Base-by-base conservation (phyloP, 2,797 vertebrate species). In the Rhabdomys pumilio region DNA sequence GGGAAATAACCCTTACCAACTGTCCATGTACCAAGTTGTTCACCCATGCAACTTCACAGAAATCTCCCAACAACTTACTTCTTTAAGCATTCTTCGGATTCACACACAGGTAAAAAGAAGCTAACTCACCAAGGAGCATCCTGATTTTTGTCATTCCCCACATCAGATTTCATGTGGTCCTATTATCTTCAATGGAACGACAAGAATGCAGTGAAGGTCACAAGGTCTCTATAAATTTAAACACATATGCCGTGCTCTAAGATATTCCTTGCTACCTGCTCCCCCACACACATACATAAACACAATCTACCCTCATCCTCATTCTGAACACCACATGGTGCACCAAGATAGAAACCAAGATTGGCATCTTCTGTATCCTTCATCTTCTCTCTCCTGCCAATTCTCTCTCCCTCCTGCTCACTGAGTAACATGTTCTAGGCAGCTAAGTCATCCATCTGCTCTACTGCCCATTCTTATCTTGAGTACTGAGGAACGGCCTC, bases 211-310 rank as follows among this genome's bases (percentile, higher is more conserved):
- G 29, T 24, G 50, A 81, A 38, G 26, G 57, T 87, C 91, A 50
- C 47, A 53, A 67, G 6, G 17, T 14, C 50, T 61, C 31, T 20
- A 14, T 0, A 53, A 26, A 1, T 7, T 12, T 26, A 15, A 50
- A 10, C 59, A 17, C 26, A 38, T 6, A 41, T 2, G 4, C 26
- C 0, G 38, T 0, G 1, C 11, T 3, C 20, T 75, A 22, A 26
- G 29, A 82, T 6, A 15, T 29, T 50, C 38, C 63, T n/a, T 29
- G 65, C 13, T 29, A 50, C 24, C 41, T 47, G 9, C 75, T 3
- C 26, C 50, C 31, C 75, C 44, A 13, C 82, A 65, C 44, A 86
- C 47, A 86, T 47, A 67, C 83, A 67, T 13, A 57, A 7, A 76
- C 10, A 59, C 19, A 47, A 19, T 29, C 63, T 24, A 41, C 3